Evolutionary conservation across 1,140 invertebrate species (phyloP).

Genomic region (Wasmannia auropunctata): DNA sequence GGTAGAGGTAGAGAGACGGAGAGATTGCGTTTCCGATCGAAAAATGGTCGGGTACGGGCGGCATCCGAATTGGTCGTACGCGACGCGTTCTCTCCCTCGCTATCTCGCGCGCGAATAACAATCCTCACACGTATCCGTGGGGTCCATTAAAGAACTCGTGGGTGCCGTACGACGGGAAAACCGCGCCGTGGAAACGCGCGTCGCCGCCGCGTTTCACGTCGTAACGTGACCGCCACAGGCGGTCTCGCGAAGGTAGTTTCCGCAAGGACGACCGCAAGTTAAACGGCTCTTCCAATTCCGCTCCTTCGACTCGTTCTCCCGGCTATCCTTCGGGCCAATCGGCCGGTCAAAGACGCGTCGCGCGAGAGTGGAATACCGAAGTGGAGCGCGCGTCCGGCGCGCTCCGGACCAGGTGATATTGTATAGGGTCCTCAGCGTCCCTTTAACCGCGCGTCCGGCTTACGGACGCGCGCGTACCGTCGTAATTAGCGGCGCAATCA

Average conservation of each 20-base stretch:
- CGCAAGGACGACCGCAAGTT: constrained; percentile 58
- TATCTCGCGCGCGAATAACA: constrained; percentile 81
- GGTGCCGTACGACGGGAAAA: constrained; percentile 76
- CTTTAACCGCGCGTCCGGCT: constrained; percentile 3
- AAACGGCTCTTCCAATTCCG: constrained; percentile 61
- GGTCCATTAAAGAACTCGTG: constrained; percentile 79
- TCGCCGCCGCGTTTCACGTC: constrained; percentile 73
- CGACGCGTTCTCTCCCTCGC: constrained; percentile 50
- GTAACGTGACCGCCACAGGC: constrained; percentile 75
- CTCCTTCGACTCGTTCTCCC: constrained; percentile 44
- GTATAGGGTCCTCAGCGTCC: not conserved
- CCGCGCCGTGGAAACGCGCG: constrained; percentile 62
- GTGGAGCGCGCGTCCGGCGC: not conserved
- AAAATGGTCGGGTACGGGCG: not conserved
- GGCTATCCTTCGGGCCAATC: constrained; percentile 49
- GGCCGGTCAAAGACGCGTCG: constrained; percentile 26
- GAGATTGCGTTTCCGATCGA: constrained; percentile 22
- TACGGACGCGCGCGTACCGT: not conserved
- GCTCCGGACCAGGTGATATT: not conserved
- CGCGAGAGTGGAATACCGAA: constrained; percentile 36
- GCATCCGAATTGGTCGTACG: constrained; percentile 41
- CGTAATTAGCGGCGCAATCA: constrained; percentile 30
- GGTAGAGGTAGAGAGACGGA: not conserved
- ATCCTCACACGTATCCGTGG: constrained; percentile 72
- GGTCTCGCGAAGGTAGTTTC: constrained; percentile 61